A percentile compares a stretch with the other conserved stretches of the same genome.
Evolutionary conservation across 2,888 invertebrate species (phyloP).

Genomic region (Operophtera brumata): DNA sequence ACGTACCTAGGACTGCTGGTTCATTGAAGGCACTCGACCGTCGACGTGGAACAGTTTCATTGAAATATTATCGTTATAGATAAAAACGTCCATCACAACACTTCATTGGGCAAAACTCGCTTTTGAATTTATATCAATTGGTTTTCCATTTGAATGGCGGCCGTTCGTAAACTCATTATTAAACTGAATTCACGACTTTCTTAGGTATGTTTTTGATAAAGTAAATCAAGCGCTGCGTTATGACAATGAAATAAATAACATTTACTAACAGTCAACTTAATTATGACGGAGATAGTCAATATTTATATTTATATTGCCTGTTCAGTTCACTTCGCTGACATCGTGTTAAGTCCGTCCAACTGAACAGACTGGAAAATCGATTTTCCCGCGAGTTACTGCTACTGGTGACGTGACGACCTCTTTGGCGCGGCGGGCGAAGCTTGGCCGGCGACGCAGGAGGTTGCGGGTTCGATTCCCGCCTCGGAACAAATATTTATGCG

Average conservation of each 20-base stretch:
- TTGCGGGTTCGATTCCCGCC: no score
- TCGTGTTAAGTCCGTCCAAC: no score
- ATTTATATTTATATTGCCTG: neutral
- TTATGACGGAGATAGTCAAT: neutral
- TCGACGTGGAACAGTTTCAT: neutral
- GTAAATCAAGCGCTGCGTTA: neutral
- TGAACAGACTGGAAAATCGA: no score
- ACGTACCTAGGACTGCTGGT: neutral
- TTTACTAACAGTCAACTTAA: neutral
- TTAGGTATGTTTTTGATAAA: neutral
- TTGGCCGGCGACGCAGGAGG: no score
- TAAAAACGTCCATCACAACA: conserved; percentile 3
- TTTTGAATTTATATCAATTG: conserved; percentile 14
- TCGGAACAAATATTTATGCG: no score
- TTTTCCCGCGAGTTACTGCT: no score
- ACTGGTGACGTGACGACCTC: no score
- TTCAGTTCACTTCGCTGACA: no score
- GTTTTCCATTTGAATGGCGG: conserved; percentile 11
- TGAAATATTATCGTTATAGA: conserved; percentile 4
- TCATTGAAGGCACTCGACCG: neutral
- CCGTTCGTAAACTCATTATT: conserved; percentile 13
- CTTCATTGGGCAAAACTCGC: conserved; percentile 11
- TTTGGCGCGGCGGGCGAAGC: no score
- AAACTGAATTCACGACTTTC: neutral
- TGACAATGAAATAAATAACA: neutral